A percentile compares a stretch with the other conserved stretches of the same genome.
These are phyloP conservation scores for Raillietiella orientalis DNA, from an alignment of 2,888 invertebrate species.

Conservation along the genomic window DNA sequence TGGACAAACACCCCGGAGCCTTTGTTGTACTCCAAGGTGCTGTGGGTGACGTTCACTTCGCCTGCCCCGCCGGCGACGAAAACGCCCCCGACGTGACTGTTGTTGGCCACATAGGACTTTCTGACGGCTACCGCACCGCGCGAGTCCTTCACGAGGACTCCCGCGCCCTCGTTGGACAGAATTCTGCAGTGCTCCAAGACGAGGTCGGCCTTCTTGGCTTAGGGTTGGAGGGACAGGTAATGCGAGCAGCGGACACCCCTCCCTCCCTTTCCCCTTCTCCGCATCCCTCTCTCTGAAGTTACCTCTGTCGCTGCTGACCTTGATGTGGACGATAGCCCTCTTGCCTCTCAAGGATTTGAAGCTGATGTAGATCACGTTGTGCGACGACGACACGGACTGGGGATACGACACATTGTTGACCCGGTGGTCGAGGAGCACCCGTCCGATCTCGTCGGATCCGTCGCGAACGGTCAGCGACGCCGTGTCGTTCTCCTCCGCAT, in stretches of 20 bases:
- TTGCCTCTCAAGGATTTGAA: slow-evolving; percentile 37
- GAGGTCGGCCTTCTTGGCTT: slow-evolving; percentile 37
- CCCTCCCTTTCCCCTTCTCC: no score
- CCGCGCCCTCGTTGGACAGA: slow-evolving; percentile 67
- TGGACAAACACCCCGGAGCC: slow-evolving; percentile 89
- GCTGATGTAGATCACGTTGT: slow-evolving; percentile 41
- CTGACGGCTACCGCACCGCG: slow-evolving; percentile 62
- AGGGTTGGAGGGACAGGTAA: not conserved
- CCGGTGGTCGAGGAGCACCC: slow-evolving; percentile 22
- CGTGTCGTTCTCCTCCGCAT: slow-evolving; percentile 21
- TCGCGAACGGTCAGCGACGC: slow-evolving; percentile 40
- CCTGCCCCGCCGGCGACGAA: slow-evolving; percentile 69
- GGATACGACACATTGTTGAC: slow-evolving; percentile 58
- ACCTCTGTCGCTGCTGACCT: no score
- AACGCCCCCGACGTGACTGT: slow-evolving; percentile 61
- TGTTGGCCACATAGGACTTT: slow-evolving; percentile 45
- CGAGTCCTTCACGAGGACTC: slow-evolving; percentile 70
- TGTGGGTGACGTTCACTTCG: slow-evolving; percentile 71
- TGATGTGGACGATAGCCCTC: slow-evolving; percentile 38
- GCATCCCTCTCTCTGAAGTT: no score
- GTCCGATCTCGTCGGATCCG: slow-evolving; percentile 32
- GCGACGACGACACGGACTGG: slow-evolving; percentile 50
- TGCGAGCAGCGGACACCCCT: no score
- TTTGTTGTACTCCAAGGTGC: slow-evolving; percentile 56
- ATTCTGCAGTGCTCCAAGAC: slow-evolving; percentile 54